Base-by-base conservation (phyloP, 2,113 vertebrate genomes). In the Phylloscopus trochilus region DNA sequence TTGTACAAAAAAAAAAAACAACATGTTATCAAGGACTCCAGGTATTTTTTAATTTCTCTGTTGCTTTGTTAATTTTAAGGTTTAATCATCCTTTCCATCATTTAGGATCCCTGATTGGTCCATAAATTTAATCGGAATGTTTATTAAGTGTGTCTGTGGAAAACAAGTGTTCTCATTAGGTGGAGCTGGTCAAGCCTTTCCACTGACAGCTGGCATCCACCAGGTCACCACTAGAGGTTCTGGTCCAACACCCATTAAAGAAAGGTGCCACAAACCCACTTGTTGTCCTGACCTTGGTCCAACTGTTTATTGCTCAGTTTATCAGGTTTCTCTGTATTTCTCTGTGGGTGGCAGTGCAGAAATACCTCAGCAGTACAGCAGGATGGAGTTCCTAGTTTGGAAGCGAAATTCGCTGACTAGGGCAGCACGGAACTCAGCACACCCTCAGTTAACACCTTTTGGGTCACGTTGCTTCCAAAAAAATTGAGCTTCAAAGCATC, bases 61-160 rank as follows among this genome's bases (percentile, higher is more conserved):
- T 47, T 51, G 64, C 74, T 79, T 44, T 22, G 30, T 21, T 67
- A 88, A 67, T 95, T 89, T 86, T 69, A 76, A 90, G 89, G 83
- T 94, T 80, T 93, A 94, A 95, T 95, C 82, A 88, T 60, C 92
- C 90, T 88, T 95, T 67, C 44, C 56, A 93, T 95, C 85, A 88
- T 88, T 96, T 90, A 78, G 52, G 68, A 78, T 11, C 76, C 73
- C 70, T 87, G 80, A 46, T 53, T 84, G 91, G 87, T 22, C 92
- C 52, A 49, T 91, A 82, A 90, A 90, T 95, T 94, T 92, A 89
- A 92, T 95, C 4, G 0, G n/a, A 10, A 9, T 60, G 60, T 94
- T 93, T 95, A 95, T 96, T 95, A 92, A 24, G 92, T 43, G 1
- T 83, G 92, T 62, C 93, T 70, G 21, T 80, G 90, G 37, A 87